phyloP scores from a whole-genome alignment of 2,797 vertebrate genomes.

The Artibeus jamaicensis region DNA sequence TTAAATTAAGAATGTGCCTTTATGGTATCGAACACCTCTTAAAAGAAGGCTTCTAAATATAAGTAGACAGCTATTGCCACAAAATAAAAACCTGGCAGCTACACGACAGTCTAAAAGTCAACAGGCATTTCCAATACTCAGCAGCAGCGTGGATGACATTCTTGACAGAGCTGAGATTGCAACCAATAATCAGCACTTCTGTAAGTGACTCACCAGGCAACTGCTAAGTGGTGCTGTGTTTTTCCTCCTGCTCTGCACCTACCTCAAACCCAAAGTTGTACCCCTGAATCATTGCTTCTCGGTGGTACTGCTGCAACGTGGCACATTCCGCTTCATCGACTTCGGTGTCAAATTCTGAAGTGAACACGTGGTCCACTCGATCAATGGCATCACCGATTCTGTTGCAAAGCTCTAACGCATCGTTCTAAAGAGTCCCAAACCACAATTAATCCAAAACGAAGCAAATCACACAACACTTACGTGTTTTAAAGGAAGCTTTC shows the following conservation, averaged over 20 bases:
- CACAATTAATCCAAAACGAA: not conserved
- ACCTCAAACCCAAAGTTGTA: slow-evolving; percentile 99
- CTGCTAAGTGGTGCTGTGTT: fast-evolving
- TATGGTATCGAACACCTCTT: not conserved
- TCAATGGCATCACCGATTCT: slow-evolving; percentile 95
- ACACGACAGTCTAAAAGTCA: not conserved
- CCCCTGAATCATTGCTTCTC: slow-evolving; percentile 98
- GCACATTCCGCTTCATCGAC: slow-evolving; percentile 94
- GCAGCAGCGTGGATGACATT: fast-evolving
- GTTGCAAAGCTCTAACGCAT: slow-evolving; percentile 95
- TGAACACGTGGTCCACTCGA: slow-evolving; percentile 96
- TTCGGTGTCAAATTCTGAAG: slow-evolving; percentile 93
- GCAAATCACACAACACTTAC: not conserved
- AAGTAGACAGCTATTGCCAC: not conserved
- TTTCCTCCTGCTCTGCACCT: slow-evolving; percentile 39
- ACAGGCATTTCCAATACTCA: not conserved
- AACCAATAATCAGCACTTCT: not conserved
- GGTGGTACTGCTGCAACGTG: slow-evolving; percentile 96
- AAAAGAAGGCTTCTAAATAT: not conserved
- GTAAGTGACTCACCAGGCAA: not conserved
- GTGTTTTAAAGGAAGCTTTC: not conserved
- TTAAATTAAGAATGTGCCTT: not conserved
- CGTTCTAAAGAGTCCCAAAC: slow-evolving; percentile 84
- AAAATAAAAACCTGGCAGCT: not conserved
- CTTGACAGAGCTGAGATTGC: not conserved